Evolutionary conservation across 2,888 invertebrate species (phyloP).

Genomic region (Athalia circularis): DNA sequence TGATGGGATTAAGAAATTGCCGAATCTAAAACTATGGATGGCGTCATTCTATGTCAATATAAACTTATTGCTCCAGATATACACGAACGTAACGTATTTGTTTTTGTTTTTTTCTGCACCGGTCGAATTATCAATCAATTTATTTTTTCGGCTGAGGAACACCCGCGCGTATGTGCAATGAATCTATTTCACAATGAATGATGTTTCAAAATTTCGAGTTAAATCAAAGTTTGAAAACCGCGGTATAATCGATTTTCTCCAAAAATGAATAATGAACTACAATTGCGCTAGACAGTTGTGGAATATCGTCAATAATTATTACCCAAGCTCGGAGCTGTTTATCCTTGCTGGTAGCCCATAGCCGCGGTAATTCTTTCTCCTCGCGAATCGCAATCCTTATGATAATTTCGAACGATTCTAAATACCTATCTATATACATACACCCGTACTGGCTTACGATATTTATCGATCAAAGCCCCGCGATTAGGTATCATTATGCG

Average conservation of each 20-base stretch:
- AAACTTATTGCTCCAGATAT: conserved; percentile 16
- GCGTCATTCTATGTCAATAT: conserved; percentile 27
- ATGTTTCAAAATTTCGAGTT: background rate
- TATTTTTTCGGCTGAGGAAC: background rate
- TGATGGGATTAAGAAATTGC: conserved; percentile 37
- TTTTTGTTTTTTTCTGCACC: background rate
- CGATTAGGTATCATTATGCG: background rate
- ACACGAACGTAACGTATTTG: too few relatives aligned
- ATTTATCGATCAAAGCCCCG: conserved; percentile 19
- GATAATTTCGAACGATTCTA: too few relatives aligned
- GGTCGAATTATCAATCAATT: background rate
- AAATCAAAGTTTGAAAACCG: too few relatives aligned
- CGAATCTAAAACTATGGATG: conserved; percentile 16
- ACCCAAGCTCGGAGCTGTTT: too few relatives aligned
- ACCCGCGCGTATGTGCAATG: background rate
- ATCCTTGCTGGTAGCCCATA: too few relatives aligned
- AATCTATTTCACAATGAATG: background rate
- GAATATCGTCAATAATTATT: too few relatives aligned
- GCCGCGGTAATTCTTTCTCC: conserved; percentile 1
- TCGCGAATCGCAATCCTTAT: too few relatives aligned
- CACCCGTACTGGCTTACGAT: too few relatives aligned
- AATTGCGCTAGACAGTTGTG: too few relatives aligned
- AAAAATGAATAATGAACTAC: too few relatives aligned
- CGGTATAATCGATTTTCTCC: too few relatives aligned
- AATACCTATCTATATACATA: too few relatives aligned